phyloP scores from a whole-genome alignment of 1,140 invertebrate genomes.

The Mylabris phalerata region DNA sequence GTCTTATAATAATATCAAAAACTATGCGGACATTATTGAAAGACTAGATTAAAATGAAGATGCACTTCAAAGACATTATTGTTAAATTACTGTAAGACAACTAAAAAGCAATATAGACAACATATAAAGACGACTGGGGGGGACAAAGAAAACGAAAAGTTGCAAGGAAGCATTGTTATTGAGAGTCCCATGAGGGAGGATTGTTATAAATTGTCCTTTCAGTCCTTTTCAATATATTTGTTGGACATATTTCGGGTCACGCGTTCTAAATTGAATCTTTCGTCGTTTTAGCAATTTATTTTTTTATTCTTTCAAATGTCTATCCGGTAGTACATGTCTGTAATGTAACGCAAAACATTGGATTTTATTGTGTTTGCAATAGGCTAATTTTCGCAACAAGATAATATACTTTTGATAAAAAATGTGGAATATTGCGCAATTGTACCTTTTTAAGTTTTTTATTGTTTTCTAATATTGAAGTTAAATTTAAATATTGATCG shows the following conservation, averaged over 20 bases:
- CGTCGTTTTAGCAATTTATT: constrained; percentile 26
- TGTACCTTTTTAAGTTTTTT: constrained; percentile 4
- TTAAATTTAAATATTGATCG: constrained; percentile 13
- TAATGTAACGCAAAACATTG: neutral
- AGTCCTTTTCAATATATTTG: constrained; percentile 29
- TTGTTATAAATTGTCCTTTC: constrained; percentile 31
- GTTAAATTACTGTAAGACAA: constrained; percentile 25
- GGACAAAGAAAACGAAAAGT: constrained; percentile 23
- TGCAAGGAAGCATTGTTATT: constrained; percentile 28
- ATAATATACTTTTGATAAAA: no score
- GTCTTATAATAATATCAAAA: no score
- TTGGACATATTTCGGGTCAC: constrained; percentile 30
- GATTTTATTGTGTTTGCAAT: neutral
- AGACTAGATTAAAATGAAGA: constrained; percentile 19
- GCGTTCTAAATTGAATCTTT: constrained; percentile 26
- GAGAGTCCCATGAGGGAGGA: constrained; percentile 25
- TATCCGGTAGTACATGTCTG: no score
- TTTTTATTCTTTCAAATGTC: neutral
- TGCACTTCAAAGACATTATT: constrained; percentile 23
- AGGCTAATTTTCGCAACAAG: no score
- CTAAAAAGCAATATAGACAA: constrained; percentile 30
- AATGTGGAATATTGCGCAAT: constrained; percentile 9
- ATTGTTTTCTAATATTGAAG: constrained; percentile 9
- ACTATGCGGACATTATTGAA: no score
- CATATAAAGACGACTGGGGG: constrained; percentile 15